Evolutionary conservation across 2,797 vertebrate species (phyloP).

Genomic region (Leptatherina wallacei): DNA sequence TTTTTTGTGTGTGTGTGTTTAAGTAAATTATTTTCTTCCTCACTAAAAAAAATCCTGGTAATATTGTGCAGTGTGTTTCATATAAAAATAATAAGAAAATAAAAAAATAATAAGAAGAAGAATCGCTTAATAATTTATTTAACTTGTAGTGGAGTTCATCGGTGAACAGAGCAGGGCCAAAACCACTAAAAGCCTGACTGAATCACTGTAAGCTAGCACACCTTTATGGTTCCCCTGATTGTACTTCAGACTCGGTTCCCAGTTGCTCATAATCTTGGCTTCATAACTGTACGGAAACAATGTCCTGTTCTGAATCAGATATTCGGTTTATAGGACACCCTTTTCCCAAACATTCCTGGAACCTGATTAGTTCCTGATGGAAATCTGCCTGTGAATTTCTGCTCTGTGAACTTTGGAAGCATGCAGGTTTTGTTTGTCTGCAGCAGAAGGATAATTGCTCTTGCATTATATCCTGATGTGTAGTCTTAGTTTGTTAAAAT

Average conservation of each 20-base stretch:
- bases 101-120: too few relatives aligned
- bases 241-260: conserved; percentile 40
- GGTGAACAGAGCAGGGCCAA: not conserved
- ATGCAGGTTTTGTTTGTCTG: conserved; percentile 21
- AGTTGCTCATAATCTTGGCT: conserved; percentile 40
- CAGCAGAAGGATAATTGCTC: not conserved
- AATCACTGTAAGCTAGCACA: not conserved
- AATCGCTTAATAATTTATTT: too few relatives aligned
- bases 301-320: conserved; percentile 22
- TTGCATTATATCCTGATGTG: not conserved
- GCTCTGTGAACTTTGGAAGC: not conserved
- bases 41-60: not conserved
- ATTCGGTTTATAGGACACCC: conserved; percentile 34
- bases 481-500: conserved; percentile 7
- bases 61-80: not conserved
- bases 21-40: too few relatives aligned
- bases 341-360: conserved; percentile 41
- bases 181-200: not conserved
- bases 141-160: not conserved
- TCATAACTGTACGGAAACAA: conserved; percentile 47
- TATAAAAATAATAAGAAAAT: too few relatives aligned
- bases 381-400: conserved; percentile 12
- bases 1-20: too few relatives aligned
- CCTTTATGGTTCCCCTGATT: conserved; percentile 22
- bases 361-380: conserved; percentile 58